These are phyloP conservation scores for Agonopterix arenella DNA, from an alignment of 2,888 invertebrate genomes.

Conservation along the genomic window DNA sequence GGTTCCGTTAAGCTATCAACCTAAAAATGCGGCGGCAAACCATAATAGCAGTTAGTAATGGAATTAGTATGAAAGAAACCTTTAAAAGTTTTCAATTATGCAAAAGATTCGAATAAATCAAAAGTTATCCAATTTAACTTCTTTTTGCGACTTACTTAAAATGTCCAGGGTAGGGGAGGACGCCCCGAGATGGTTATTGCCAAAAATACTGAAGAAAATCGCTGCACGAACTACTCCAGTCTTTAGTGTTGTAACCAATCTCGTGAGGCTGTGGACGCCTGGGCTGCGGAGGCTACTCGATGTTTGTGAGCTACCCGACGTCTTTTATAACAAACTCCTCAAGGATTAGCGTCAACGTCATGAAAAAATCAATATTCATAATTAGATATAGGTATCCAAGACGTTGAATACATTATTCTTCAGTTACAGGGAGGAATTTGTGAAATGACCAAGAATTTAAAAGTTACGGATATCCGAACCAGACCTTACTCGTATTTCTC, in stretches of 20 bases:
- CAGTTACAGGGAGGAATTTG: constrained; percentile 7
- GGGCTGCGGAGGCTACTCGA: constrained; percentile 68
- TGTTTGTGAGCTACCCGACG: constrained; percentile 15
- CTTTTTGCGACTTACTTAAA: constrained; percentile 34
- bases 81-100: background rate
- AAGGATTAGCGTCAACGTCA: constrained; percentile 54
- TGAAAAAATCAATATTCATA: constrained; percentile 68
- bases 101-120: too few relatives aligned
- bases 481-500: too few relatives aligned
- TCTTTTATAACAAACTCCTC: constrained; percentile 54
- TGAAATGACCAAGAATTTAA: background rate
- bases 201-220: constrained; percentile 77
- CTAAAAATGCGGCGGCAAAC: background rate
- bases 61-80: background rate
- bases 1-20: constrained; percentile 7
- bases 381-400: constrained; percentile 65
- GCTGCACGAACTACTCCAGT: constrained; percentile 75
- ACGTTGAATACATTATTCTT: constrained; percentile 50
- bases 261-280: constrained; percentile 51
- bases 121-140: background rate
- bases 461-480: too few relatives aligned
- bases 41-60: background rate
- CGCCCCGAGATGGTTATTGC: constrained; percentile 62
- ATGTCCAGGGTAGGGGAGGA: constrained; percentile 32
- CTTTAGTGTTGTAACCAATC: constrained; percentile 64